Conservation (phyloP, 1,140 invertebrate species). For the Lepidurus couesii region DNA sequence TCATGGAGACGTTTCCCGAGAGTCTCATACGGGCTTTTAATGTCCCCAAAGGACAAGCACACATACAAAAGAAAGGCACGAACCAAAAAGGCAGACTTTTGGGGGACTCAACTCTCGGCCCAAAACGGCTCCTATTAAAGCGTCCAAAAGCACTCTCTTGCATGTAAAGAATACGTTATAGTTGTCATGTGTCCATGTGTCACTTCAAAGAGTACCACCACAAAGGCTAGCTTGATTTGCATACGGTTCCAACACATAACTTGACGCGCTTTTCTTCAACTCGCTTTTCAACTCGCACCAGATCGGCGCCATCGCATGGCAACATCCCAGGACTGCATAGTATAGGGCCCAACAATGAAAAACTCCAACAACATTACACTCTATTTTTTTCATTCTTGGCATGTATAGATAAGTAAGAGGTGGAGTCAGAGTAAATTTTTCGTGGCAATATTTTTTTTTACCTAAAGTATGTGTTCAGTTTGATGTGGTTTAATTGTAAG, state of each 20-base stretch:
- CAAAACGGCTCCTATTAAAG: background rate
- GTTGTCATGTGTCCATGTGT: constrained; percentile 2
- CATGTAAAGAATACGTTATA: background rate
- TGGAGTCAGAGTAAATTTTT: too few relatives aligned
- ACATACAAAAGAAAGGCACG: background rate
- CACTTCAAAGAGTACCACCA: background rate
- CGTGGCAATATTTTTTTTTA: too few relatives aligned
- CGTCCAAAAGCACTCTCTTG: background rate
- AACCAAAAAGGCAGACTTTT: background rate
- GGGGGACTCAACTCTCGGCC: background rate
- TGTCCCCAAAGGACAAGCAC: background rate
- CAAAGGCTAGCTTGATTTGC: background rate
- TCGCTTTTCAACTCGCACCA: background rate
- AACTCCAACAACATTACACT: too few relatives aligned
- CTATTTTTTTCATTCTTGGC: too few relatives aligned
- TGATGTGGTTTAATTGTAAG: too few relatives aligned
- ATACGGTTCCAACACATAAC: background rate
- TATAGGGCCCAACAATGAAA: too few relatives aligned
- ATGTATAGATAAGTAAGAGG: too few relatives aligned
- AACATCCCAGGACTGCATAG: background rate
- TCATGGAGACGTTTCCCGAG: background rate
- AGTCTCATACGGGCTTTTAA: background rate
- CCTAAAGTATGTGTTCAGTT: too few relatives aligned
- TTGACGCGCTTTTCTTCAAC: background rate
- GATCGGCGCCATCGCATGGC: background rate